phyloP scores from a whole-genome alignment of 2,888 invertebrate genomes.

The Aspidiotus destructor region DNA sequence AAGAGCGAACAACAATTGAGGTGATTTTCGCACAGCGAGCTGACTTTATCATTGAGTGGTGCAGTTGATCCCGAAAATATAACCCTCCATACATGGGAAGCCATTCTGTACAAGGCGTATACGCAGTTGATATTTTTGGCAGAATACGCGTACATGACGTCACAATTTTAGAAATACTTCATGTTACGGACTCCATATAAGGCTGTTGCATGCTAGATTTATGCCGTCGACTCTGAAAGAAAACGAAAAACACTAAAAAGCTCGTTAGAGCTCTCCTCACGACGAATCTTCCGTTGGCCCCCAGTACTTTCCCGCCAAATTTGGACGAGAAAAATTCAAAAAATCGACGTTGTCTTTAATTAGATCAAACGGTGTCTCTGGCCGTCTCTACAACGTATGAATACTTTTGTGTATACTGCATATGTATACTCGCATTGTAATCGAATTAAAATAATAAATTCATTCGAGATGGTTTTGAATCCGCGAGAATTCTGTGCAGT shows the following conservation, averaged over 20 bases:
- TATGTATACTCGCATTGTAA: too few species aligned
- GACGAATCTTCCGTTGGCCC: neutral
- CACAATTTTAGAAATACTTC: constrained; percentile 13
- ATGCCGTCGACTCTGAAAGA: neutral
- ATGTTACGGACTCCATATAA: constrained; percentile 24
- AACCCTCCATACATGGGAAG: constrained; percentile 37
- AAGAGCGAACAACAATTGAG: constrained; percentile 29
- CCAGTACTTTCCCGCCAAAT: constrained; percentile 14
- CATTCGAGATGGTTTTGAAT: too few species aligned
- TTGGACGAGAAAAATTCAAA: neutral
- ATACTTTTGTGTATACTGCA: too few species aligned
- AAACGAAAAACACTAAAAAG: constrained; percentile 5
- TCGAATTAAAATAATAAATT: too few species aligned
- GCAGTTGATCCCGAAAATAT: constrained; percentile 36
- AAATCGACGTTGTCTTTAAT: neutral
- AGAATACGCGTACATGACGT: constrained; percentile 14
- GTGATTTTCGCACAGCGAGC: constrained; percentile 13
- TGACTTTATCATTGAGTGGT: constrained; percentile 30
- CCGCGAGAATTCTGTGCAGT: too few species aligned
- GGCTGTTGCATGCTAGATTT: constrained; percentile 16
- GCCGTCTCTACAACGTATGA: too few species aligned
- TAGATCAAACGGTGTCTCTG: too few species aligned
- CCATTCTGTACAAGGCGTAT: constrained; percentile 23
- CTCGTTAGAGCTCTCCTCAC: constrained; percentile 5
- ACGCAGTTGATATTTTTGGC: constrained; percentile 29